phyloP scores from a whole-genome alignment of 1,140 invertebrate species.

The Globodera rostochiensis region DNA sequence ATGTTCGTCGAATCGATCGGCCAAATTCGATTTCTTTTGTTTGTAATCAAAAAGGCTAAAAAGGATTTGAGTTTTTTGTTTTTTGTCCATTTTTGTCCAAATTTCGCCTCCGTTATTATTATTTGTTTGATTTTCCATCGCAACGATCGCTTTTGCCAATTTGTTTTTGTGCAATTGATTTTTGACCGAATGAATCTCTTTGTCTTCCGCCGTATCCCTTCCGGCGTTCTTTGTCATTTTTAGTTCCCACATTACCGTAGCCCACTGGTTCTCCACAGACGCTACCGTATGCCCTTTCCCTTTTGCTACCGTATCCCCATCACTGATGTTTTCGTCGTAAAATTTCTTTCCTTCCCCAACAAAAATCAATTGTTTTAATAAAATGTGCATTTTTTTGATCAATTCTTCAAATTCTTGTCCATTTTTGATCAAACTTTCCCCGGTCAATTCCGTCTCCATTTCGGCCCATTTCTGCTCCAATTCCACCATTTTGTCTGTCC shows the following conservation, averaged over 20 bases:
- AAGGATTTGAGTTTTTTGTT: neutral
- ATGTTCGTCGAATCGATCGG: neutral
- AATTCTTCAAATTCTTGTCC: too few relatives aligned
- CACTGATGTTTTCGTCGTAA: neutral
- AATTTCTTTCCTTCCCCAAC: neutral
- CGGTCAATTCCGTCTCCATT: neutral
- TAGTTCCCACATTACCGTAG: neutral
- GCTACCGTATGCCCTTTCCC: neutral
- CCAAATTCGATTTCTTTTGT: neutral
- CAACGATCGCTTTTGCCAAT: neutral
- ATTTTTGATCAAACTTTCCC: too few relatives aligned
- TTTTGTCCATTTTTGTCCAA: neutral
- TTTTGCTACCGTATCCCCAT: neutral
- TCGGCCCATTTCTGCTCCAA: neutral
- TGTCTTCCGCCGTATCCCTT: neutral
- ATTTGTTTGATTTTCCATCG: neutral
- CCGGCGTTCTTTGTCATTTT: neutral
- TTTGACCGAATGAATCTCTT: neutral
- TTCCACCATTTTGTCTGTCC: neutral
- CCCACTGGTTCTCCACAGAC: neutral
- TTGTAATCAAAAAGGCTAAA: neutral
- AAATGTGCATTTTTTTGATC: too few relatives aligned
- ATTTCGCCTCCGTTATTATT: neutral
- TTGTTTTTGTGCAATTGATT: neutral
- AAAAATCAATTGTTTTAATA: too few relatives aligned